These are phyloP conservation scores for Cepaea hortensis DNA, from an alignment of 2,888 invertebrate species.

Conservation along the genomic window DNA sequence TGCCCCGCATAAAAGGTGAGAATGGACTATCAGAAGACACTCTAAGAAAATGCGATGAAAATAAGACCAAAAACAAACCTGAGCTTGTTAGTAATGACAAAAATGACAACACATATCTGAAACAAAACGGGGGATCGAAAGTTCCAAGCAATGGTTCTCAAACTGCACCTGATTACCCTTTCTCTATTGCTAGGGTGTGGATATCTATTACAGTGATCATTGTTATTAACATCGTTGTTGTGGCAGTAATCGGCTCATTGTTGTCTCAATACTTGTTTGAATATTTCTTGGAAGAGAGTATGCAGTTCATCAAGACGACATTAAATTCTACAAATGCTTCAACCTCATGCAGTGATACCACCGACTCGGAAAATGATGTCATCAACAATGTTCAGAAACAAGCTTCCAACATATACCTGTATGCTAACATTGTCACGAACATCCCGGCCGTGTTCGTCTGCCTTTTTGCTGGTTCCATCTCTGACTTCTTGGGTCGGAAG, in stretches of 20 bases:
- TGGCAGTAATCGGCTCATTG: neutral
- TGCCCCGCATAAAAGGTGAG: neutral
- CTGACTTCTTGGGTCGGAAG: slow-evolving; percentile 47
- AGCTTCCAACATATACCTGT: slow-evolving; percentile 15
- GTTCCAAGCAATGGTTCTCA: neutral
- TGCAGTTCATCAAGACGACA: neutral
- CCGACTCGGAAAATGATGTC: neutral
- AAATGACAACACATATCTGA: neutral
- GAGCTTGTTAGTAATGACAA: neutral
- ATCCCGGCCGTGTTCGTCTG: slow-evolving; percentile 39
- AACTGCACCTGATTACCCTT: neutral
- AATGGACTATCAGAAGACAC: neutral
- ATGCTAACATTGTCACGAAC: neutral
- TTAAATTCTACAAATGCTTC: neutral
- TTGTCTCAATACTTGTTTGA: slow-evolving; percentile 41
- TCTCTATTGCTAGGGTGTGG: slow-evolving; percentile 19
- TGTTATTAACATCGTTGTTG: slow-evolving; percentile 25
- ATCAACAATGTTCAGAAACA: slow-evolving; percentile 34
- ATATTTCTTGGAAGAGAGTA: slow-evolving; percentile 21
- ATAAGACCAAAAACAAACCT: neutral
- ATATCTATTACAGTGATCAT: neutral
- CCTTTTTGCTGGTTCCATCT: slow-evolving; percentile 43
- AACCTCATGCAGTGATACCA: neutral
- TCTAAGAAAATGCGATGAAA: neutral
- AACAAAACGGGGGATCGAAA: neutral